Evolutionary conservation across 2,113 vertebrate genomes (phyloP).

Genomic region (Buteo buteo): DNA sequence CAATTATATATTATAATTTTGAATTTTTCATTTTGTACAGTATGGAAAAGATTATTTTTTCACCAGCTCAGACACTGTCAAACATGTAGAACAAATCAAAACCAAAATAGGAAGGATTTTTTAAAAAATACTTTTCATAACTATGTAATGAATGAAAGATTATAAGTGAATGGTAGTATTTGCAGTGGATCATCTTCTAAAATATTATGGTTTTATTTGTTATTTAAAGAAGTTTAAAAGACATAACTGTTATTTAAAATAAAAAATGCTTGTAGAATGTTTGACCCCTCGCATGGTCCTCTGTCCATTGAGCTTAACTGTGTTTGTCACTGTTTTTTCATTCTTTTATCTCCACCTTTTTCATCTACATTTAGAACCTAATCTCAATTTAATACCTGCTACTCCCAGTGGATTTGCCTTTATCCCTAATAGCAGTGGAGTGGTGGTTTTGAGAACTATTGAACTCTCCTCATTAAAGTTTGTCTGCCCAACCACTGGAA

Average conservation of each 20-base stretch:
- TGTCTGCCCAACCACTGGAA: not conserved
- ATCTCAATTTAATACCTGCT: not conserved
- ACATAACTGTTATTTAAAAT: not conserved
- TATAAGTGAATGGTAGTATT: not conserved
- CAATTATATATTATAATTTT: not conserved
- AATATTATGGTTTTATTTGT: not conserved
- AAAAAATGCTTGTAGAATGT: not conserved
- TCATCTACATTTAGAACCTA: not conserved
- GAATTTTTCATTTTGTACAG: not conserved
- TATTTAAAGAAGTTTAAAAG: not conserved
- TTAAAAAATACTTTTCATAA: not conserved
- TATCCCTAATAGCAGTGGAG: not conserved
- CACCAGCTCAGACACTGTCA: not conserved
- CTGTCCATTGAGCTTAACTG: not conserved
- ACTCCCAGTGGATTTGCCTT: not conserved
- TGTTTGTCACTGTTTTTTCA: not conserved
- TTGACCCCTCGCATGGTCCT: fast-evolving
- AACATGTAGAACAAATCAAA: not conserved
- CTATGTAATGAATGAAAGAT: not conserved
- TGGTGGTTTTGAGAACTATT: not conserved
- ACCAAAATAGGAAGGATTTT: not conserved
- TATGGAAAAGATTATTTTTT: not conserved
- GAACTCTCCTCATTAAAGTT: not conserved
- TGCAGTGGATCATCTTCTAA: not conserved
- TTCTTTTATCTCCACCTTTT: not conserved